A percentile compares a stretch with the other conserved stretches of the same genome.
These are phyloP conservation scores for Notoglanidium macrostoma DNA, from an alignment of 2,797 vertebrate species.

Conservation along the genomic window DNA sequence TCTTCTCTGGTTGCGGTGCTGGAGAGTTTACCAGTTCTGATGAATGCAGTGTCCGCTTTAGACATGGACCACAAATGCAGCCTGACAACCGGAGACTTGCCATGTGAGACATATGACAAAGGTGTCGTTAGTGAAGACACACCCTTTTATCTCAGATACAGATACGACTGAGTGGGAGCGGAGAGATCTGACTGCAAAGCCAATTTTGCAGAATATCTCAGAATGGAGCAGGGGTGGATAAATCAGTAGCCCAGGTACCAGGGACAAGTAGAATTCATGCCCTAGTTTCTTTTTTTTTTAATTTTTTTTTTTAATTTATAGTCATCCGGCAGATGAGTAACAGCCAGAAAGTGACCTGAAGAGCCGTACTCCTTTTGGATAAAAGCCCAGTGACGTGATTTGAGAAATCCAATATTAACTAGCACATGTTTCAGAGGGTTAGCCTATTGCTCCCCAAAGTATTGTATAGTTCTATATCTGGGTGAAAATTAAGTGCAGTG, in stretches of 20 bases:
- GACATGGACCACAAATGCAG: slow-evolving; percentile 49
- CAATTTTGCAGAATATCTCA: not conserved
- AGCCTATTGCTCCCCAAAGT: not conserved
- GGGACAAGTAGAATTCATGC: slow-evolving; percentile 2
- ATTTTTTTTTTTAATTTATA: not conserved
- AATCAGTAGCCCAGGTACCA: too few relatives aligned
- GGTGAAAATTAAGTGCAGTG: not conserved
- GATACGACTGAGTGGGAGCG: not conserved
- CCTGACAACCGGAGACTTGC: slow-evolving; percentile 7
- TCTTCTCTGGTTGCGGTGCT: slow-evolving; percentile 27
- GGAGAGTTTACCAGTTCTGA: slow-evolving; percentile 36
- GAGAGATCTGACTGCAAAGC: not conserved
- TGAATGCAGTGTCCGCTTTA: slow-evolving; percentile 52
- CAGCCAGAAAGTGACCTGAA: not conserved
- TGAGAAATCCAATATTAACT: not conserved
- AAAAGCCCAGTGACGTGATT: not conserved
- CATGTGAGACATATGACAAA: too few relatives aligned
- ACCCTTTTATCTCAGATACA: not conserved
- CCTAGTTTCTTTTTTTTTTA: too few relatives aligned
- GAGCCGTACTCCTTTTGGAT: not conserved
- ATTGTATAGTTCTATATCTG: not conserved
- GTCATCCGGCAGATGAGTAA: not conserved
- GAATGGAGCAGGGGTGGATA: not conserved
- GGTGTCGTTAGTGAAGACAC: not conserved
- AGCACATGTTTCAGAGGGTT: not conserved